A percentile compares a stretch with the other conserved stretches of the same genome.
phyloP scores from a whole-genome alignment of 2,113 vertebrate species.

The Gobius niger region DNA sequence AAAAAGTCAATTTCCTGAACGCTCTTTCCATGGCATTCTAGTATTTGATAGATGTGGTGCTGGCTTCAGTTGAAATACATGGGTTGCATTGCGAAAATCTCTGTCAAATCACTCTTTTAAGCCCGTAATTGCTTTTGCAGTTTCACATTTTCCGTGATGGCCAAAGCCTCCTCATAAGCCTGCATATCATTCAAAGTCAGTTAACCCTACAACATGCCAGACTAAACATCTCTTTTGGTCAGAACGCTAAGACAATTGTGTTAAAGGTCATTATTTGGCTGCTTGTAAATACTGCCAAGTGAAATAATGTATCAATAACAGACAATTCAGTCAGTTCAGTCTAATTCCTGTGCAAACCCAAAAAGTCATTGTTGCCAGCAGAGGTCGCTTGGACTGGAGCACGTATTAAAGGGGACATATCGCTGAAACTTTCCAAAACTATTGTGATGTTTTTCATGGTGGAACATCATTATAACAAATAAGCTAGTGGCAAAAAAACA shows the following conservation, averaged over 20 bases:
- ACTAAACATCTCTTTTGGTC: constrained; percentile 20
- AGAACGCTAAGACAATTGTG: constrained; percentile 31
- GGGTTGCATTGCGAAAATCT: constrained; percentile 53
- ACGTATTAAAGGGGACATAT: too few species aligned
- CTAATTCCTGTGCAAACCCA: too few species aligned
- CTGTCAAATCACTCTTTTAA: constrained; percentile 43
- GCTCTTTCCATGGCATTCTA: constrained; percentile 44
- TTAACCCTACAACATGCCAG: constrained; percentile 29
- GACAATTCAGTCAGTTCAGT: too few species aligned
- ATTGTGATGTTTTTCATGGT: too few species aligned
- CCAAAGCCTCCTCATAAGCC: constrained; percentile 25
- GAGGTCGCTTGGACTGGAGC: too few species aligned
- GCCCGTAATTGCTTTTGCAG: constrained; percentile 49
- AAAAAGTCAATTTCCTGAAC: constrained; percentile 69
- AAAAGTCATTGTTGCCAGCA: too few species aligned
- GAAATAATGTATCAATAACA: too few species aligned
- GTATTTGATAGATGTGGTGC: constrained; percentile 58
- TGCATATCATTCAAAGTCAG: constrained; percentile 39
- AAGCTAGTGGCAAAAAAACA: too few species aligned
- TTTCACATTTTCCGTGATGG: constrained; percentile 39
- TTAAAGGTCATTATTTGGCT: not conserved
- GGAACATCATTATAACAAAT: too few species aligned
- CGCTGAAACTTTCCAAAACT: too few species aligned
- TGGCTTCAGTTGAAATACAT: constrained; percentile 53
- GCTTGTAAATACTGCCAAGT: too few species aligned